Evolutionary conservation across 2,113 vertebrate species (phyloP).

Genomic region (Cavia aperea): DNA sequence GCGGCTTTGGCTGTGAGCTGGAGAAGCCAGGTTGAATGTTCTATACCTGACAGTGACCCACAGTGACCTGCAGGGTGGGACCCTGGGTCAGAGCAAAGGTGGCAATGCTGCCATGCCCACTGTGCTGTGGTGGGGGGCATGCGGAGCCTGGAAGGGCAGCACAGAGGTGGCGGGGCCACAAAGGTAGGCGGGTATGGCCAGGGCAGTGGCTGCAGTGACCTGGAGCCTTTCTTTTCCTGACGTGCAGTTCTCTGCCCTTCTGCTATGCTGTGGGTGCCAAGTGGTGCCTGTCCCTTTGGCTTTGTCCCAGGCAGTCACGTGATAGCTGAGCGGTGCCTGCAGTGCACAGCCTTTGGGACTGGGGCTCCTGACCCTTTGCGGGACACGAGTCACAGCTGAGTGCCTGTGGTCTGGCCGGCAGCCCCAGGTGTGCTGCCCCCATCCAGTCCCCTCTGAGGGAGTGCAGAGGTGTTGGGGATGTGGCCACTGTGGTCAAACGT

Average conservation of each 20-base stretch:
- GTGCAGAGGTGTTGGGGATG: neutral
- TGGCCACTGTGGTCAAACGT: accelerated
- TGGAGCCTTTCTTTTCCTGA: neutral
- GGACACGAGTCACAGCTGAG: neutral
- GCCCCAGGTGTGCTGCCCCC: neutral
- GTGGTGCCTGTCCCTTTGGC: neutral
- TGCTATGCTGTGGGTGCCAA: neutral
- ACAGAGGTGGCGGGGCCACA: neutral
- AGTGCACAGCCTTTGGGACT: neutral
- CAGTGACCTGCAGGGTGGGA: neutral
- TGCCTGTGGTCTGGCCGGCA: neutral
- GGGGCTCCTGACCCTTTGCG: neutral
- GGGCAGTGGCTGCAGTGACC: neutral
- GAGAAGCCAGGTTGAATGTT: neutral
- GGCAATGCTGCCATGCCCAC: neutral
- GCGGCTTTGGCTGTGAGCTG: neutral
- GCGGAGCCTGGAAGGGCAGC: neutral
- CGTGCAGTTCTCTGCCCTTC: neutral
- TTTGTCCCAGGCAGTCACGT: neutral
- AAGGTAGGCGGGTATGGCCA: neutral
- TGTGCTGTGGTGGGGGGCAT: neutral
- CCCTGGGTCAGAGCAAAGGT: neutral
- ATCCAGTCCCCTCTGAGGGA: neutral
- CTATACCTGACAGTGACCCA: neutral
- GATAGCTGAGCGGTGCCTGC: neutral